Base-by-base conservation (phyloP, 1,140 invertebrate species). In the Brevipalpus yothersi region DNA sequence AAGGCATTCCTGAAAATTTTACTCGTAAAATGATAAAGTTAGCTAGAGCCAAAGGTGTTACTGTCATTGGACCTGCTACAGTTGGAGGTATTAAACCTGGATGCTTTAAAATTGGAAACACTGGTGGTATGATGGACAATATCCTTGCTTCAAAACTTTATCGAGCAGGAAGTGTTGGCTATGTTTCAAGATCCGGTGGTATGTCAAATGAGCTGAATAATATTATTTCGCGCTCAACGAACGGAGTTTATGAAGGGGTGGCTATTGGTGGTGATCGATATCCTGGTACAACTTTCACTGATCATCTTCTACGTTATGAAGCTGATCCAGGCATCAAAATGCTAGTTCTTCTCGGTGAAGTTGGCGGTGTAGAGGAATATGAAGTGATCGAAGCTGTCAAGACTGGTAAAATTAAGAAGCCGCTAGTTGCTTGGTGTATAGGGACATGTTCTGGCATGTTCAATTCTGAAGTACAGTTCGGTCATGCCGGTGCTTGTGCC, bases 181-280 rank as follows among this genome's bases (percentile, higher is more conserved):
- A 98, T 69, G 94, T 98, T 8, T 96, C 92, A 0, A 79, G 93
- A 57, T 98, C 93, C 1, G 94, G 94, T 56, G 94, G 94, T 19
- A 99, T 99, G 94, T 95, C 90, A 5, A 99, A 99, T 69, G 95
- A 99, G 72, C 74, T 99, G 57, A 99, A 99, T 75, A 99, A 99
- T 71, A 96, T 99, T 53, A 80, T 99, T 58, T 87, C 90, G 0
- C 89, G 95, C 68, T 82, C 92, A 45, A 92, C 94, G 0, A 86
- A 99, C 73, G 94, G 94, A 47, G 94, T 98, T 0, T 84, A 85
- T 66, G 94, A 98, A 71, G 95, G 95, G 11, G 85, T 99, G 2
- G 95, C 95, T 31, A 99, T 98, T 66, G 95, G 95, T n/a, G 95
- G 95, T 2, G 95, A 99, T 74, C 78, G 93, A 21, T 98, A 98